Percentiles rank a stretch among this genome's conserved stretches.
phyloP scores from a whole-genome alignment of 2,113 vertebrate species.

The Prunella himalayana region DNA sequence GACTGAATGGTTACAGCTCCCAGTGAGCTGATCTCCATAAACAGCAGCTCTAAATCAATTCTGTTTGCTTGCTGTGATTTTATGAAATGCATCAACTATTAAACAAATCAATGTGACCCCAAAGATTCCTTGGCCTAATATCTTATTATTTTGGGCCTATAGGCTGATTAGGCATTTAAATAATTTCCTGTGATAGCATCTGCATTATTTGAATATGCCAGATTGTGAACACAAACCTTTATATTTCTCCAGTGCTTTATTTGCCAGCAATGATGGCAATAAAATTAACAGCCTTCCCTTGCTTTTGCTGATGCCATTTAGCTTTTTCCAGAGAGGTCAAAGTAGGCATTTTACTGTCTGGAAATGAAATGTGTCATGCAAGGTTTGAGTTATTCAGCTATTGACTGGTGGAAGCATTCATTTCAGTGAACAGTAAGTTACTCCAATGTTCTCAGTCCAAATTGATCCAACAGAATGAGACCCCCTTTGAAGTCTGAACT shows the following conservation, averaged over 20 bases:
- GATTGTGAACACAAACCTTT: neutral
- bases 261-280: slow-evolving; percentile 1
- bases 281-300: neutral
- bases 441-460: neutral
- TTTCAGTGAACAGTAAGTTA: neutral
- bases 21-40: slow-evolving; percentile 24
- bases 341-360: neutral
- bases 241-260: neutral
- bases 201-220: slow-evolving; percentile 16
- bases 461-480: slow-evolving; percentile 40
- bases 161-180: slow-evolving; percentile 18
- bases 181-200: neutral
- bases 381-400: slow-evolving; percentile 8
- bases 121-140: slow-evolving; percentile 8
- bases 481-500: slow-evolving; percentile 19
- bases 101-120: slow-evolving; percentile 21
- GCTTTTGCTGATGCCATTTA: neutral
- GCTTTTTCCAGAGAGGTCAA: slow-evolving; percentile 8
- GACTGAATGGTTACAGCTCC: neutral
- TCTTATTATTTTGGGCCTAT: slow-evolving; percentile 9
- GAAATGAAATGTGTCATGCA: neutral
- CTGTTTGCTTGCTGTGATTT: slow-evolving; percentile 23
- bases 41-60: slow-evolving; percentile 54
- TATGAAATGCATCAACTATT: slow-evolving; percentile 33
- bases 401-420: neutral